Conservation (phyloP, 2,888 invertebrate genomes). For the Sinodicranocentrus sp. region DNA sequence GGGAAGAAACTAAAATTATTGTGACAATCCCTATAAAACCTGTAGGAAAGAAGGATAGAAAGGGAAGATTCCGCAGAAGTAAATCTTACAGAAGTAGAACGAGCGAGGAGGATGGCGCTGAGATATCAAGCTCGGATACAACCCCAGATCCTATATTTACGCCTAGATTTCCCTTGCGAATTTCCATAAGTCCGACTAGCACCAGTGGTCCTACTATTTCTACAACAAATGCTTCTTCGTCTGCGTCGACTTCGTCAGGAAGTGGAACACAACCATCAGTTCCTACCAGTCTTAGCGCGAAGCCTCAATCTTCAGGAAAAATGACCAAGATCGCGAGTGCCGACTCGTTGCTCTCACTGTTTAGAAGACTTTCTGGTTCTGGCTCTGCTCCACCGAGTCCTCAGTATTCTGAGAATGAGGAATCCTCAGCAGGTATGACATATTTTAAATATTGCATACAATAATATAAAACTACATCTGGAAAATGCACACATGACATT, state of each 20-base stretch:
- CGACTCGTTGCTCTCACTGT: conserved; percentile 89
- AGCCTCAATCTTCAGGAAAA: conserved; percentile 44
- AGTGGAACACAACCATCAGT: conserved; percentile 58
- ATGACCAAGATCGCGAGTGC: conserved; percentile 86
- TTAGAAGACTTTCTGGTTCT: conserved; percentile 79
- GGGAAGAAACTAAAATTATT: too few relatives aligned
- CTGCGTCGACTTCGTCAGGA: conserved; percentile 63
- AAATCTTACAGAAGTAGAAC: conserved; percentile 88
- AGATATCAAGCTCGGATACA: conserved; percentile 84
- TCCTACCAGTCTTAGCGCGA: conserved; percentile 67
- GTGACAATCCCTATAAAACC: too few relatives aligned
- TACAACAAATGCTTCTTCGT: conserved; percentile 34
- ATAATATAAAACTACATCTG: too few relatives aligned
- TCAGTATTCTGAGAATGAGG: too few relatives aligned
- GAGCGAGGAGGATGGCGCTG: conserved; percentile 80
- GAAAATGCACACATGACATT: too few relatives aligned
- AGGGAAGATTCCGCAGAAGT: conserved; percentile 75
- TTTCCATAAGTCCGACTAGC: conserved; percentile 77
- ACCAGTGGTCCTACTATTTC: conserved; percentile 63
- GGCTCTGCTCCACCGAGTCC: too few relatives aligned
- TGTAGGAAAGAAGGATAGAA: too few relatives aligned
- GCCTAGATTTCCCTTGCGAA: conserved; percentile 79
- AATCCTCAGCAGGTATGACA: too few relatives aligned
- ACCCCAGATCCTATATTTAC: conserved; percentile 75
- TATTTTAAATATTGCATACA: too few relatives aligned